Evolutionary conservation across 2,797 vertebrate species (phyloP).

Genomic region (Mastacembelus armatus): DNA sequence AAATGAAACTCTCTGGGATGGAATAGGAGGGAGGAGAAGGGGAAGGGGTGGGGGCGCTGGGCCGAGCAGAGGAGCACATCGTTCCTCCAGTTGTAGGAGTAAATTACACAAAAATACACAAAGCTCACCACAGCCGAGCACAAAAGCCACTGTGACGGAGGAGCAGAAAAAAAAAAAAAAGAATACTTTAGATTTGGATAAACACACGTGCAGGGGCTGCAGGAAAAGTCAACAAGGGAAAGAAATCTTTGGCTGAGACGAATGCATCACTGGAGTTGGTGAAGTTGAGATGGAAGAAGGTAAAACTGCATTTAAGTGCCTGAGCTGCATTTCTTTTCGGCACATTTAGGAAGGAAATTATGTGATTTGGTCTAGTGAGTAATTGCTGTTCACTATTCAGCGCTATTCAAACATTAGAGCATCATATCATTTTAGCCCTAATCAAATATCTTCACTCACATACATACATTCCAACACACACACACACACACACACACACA

Average conservation of each 20-base stretch:
- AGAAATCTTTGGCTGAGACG: constrained; percentile 45
- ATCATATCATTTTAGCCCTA: constrained; percentile 1
- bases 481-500: constrained; percentile 27
- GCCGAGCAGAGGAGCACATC: constrained; percentile 71
- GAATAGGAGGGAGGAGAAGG: constrained; percentile 7
- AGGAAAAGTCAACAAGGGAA: constrained; percentile 73
- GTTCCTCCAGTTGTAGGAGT: constrained; percentile 80
- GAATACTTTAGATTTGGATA: constrained; percentile 72
- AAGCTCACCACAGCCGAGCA: constrained; percentile 75
- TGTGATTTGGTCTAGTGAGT: not conserved
- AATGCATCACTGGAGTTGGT: constrained; percentile 33
- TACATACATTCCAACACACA: no score
- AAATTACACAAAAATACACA: constrained; percentile 82
- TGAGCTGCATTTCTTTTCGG: not conserved
- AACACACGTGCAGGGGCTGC: constrained; percentile 80
- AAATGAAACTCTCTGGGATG: constrained; percentile 72
- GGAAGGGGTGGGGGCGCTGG: constrained; percentile 2
- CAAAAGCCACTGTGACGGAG: constrained; percentile 77
- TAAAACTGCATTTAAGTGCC: constrained; percentile 15
- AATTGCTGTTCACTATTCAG: constrained; percentile 9
- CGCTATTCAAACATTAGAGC: constrained; percentile 21
- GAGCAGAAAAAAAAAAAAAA: constrained; percentile 62
- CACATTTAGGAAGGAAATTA: not conserved
- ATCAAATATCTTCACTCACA: constrained; percentile 20
- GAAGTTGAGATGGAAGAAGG: constrained; percentile 21